Evolutionary conservation across 2,888 invertebrate genomes (phyloP).

Genomic region (Gastracanthus pulcherrimus): DNA sequence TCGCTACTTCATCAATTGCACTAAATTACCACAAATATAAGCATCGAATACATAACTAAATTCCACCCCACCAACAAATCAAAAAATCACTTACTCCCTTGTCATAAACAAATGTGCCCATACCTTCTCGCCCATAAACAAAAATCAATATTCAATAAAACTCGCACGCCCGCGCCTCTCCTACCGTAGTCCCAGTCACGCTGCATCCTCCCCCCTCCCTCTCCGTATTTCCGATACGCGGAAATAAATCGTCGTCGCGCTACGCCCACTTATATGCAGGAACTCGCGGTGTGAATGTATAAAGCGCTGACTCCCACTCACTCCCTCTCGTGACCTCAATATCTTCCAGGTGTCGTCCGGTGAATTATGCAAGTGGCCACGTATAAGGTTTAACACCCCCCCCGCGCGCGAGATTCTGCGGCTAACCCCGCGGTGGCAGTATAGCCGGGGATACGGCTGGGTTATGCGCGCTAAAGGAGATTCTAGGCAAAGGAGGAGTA

Average conservation of each 20-base stretch:
- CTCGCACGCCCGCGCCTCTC: not conserved
- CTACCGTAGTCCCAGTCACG: too few relatives aligned
- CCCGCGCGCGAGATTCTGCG: constrained; percentile 56
- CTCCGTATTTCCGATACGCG: constrained; percentile 6
- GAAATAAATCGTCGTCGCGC: constrained; percentile 30
- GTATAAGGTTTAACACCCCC: constrained; percentile 57
- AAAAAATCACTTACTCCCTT: not conserved
- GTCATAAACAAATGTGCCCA: not conserved
- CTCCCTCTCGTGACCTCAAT: constrained; percentile 51
- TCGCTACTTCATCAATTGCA: too few relatives aligned
- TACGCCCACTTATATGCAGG: not conserved
- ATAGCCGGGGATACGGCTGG: not conserved
- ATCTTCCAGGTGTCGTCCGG: constrained; percentile 64
- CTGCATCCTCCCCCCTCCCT: too few relatives aligned
- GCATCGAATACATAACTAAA: too few relatives aligned
- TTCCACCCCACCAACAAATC: not conserved
- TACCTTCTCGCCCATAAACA: not conserved
- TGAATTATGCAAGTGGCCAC: constrained; percentile 66
- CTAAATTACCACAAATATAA: too few relatives aligned
- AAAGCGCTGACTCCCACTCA: too few relatives aligned
- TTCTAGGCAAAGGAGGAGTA: not conserved
- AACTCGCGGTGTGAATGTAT: not conserved
- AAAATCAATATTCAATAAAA: constrained; percentile 3
- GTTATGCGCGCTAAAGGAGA: not conserved
- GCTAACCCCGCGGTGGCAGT: not conserved